Evolutionary conservation across 2,888 invertebrate species (phyloP).

Genomic region (Pseudococcus jackbeardsleyi): DNA sequence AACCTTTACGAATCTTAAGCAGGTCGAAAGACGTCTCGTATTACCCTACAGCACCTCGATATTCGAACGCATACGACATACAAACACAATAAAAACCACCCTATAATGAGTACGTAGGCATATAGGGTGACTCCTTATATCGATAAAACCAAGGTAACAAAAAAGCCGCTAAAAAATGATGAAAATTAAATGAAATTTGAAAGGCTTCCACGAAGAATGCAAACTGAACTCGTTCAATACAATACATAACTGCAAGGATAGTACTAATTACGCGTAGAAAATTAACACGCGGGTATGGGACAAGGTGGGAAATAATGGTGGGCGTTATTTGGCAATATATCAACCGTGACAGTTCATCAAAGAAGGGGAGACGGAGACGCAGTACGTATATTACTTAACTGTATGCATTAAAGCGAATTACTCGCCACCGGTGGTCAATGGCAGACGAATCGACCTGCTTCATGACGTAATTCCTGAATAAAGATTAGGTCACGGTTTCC

Average conservation of each 20-base stretch:
- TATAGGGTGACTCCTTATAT: conserved; percentile 13
- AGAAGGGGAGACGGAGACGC: conserved; percentile 6
- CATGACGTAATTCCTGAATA: conserved; percentile 47
- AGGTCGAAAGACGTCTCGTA: not conserved
- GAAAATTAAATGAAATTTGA: conserved; percentile 23
- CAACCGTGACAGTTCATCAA: conserved; percentile 50
- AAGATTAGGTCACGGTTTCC: conserved; percentile 61
- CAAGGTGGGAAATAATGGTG: conserved; percentile 13
- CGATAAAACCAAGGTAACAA: conserved; percentile 53
- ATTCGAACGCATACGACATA: not conserved
- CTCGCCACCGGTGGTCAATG: conserved; percentile 60
- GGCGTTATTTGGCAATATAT: conserved; percentile 54
- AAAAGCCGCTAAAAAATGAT: conserved; percentile 16
- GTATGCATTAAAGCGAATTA: conserved; percentile 50
- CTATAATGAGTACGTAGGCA: not conserved
- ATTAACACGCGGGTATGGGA: not conserved
- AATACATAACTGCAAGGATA: not conserved
- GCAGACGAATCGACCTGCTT: conserved; percentile 59
- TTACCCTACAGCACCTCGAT: not conserved
- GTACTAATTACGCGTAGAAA: conserved; percentile 50
- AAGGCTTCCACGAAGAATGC: conserved; percentile 45
- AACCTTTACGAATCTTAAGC: too few relatives aligned
- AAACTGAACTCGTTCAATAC: not conserved
- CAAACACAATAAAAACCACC: not conserved
- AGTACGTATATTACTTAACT: conserved; percentile 16